Evolutionary conservation across 1,140 invertebrate species (phyloP).

Genomic region (Drosophila sucinea): DNA sequence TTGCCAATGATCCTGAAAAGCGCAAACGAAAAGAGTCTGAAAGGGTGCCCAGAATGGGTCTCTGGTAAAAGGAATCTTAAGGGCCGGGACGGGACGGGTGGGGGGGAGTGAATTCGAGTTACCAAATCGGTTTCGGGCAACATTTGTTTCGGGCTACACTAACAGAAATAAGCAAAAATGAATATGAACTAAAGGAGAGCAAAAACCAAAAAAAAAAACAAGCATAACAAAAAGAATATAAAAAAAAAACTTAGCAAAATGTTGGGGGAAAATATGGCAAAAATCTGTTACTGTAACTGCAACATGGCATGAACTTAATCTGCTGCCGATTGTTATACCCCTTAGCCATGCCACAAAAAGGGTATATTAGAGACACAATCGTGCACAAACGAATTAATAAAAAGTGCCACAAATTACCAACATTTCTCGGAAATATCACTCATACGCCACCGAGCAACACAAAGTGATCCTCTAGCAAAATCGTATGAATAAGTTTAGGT

Average conservation of each 20-base stretch:
- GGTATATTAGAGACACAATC: neutral
- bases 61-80: slow-evolving; percentile 1
- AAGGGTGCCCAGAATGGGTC: slow-evolving; percentile 69
- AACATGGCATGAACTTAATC: slow-evolving; percentile 81
- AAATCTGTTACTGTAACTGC: slow-evolving; percentile 79
- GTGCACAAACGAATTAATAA: neutral
- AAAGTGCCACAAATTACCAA: no score
- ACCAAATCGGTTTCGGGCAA: slow-evolving; percentile 72
- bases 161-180: slow-evolving; percentile 71
- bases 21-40: slow-evolving; percentile 61
- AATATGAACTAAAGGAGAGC: slow-evolving; percentile 53
- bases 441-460: no score
- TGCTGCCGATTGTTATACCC: slow-evolving; percentile 70
- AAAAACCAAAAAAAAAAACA: slow-evolving; percentile 11
- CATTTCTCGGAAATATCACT: no score
- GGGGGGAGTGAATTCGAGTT: slow-evolving; percentile 25
- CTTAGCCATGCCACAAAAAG: neutral
- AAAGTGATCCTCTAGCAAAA: no score
- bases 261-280: slow-evolving; percentile 32
- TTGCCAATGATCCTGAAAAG: slow-evolving; percentile 80
- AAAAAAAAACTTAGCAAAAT: slow-evolving; percentile 19
- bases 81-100: neutral
- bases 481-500: neutral
- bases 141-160: slow-evolving; percentile 76
- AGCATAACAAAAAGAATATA: neutral